These are phyloP conservation scores for Chaunax sp. DNA, from an alignment of 2,797 vertebrate species.

Conservation along the genomic window DNA sequence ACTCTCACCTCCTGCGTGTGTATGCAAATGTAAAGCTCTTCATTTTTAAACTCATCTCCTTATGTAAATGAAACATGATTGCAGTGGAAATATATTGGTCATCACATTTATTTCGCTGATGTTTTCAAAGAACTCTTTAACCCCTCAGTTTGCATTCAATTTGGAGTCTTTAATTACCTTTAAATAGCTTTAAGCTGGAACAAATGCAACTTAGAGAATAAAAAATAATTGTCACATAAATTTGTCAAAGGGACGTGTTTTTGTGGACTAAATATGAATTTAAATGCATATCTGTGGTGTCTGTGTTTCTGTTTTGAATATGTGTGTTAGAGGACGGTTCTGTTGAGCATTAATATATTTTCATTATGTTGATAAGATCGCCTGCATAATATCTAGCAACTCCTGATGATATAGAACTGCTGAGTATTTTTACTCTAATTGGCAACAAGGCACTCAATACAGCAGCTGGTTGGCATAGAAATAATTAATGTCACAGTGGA, in stretches of 20 bases:
- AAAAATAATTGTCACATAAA: slow-evolving; percentile 1
- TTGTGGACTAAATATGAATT: slow-evolving; percentile 34
- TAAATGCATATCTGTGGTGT: slow-evolving; percentile 32
- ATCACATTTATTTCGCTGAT: slow-evolving; percentile 2
- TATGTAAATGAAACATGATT: slow-evolving; percentile 46
- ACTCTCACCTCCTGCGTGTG: background rate
- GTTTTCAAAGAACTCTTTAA: slow-evolving; percentile 7
- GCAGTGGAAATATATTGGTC: slow-evolving; percentile 6
- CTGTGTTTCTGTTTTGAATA: slow-evolving; percentile 39
- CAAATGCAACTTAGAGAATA: background rate
- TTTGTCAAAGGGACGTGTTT: slow-evolving; percentile 24
- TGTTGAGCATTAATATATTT: slow-evolving; percentile 41
- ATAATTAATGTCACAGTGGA: slow-evolving; percentile 18
- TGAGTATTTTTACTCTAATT: no score
- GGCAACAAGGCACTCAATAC: background rate
- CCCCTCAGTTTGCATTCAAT: slow-evolving; percentile 2
- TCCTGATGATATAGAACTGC: slow-evolving; percentile 19
- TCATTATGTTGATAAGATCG: slow-evolving; percentile 41
- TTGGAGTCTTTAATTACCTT: slow-evolving; percentile 14
- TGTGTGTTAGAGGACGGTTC: slow-evolving; percentile 12
- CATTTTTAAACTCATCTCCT: slow-evolving; percentile 23
- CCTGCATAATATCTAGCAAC: slow-evolving; percentile 30
- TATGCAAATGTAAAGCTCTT: slow-evolving; percentile 40
- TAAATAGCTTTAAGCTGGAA: background rate
- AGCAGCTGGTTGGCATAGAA: background rate